Base-by-base conservation (phyloP, 2,113 vertebrate species). In the Epinephelus cyanopodus region DNA sequence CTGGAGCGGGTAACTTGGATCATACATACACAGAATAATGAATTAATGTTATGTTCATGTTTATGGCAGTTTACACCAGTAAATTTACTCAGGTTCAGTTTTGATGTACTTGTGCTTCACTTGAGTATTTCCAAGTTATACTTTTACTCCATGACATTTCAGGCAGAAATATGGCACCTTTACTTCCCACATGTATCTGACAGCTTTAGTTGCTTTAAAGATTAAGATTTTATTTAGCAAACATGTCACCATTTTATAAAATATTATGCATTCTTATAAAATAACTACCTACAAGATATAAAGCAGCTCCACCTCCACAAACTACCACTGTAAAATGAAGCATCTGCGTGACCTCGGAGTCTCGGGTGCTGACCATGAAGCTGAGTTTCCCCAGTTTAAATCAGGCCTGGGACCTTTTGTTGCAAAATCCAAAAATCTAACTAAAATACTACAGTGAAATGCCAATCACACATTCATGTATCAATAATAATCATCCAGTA, bases 1-100 rank as follows among this genome's bases (percentile, higher is more conserved):
- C 94, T 99, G 92, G 98, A 99, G 89, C 91, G 98, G 96, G 98
- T 99, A 94, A 91, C 65, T 80, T 19, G 50, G 33, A 69, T 45
- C 37, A 12, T 56, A 52, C 27, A 53, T 12, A 2, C 10, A 15
- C 50, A 23, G 23, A 53, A 53, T 62, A 54, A 17, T 25, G 2
- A 54, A 14, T 18, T 39, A 0, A 8, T 81, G 47, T 23, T 65
- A 5, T 70, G 5, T 64, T 42, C 39, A 61, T 64, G 8, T 57
- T 42, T 52, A 61, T 53, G 17, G 1, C 15, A n/a, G 1, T 68
- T 45, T 45, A 60, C 6, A 33, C 18, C 33, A 53, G 6, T 3
- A 66, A 39, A 62, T 62, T 68, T 68, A 45, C 15, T 23, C 1
- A 25, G 52, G 33, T 45, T 53, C 21, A 39, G 33, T 37, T 37